Percentiles rank a stretch among this genome's conserved stretches.
Evolutionary conservation across 1,140 invertebrate species (phyloP).

Genomic region (Odontomachus brunneus): DNA sequence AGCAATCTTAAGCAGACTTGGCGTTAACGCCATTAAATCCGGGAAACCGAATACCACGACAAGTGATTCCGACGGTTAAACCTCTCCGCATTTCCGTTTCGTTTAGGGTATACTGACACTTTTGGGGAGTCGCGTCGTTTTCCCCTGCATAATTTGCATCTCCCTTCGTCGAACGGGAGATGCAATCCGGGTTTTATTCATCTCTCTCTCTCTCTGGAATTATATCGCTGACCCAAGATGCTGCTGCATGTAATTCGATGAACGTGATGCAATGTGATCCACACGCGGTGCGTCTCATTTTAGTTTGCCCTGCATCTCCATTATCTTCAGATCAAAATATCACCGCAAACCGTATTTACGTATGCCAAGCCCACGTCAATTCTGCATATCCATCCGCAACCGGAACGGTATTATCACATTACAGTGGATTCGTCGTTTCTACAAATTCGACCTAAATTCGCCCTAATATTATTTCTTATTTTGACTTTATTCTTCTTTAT

Average conservation of each 20-base stretch:
- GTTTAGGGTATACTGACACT: not conserved
- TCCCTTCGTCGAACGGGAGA: conserved; percentile 4
- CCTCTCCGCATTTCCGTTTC: not conserved
- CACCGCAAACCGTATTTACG: conserved; percentile 30
- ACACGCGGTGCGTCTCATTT: not conserved
- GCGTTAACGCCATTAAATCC: not conserved
- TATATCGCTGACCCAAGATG: conserved; percentile 32
- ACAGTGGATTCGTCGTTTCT: no score
- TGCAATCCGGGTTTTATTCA: conserved; percentile 6
- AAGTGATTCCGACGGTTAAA: not conserved
- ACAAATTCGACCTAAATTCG: not conserved
- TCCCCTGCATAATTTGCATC: conserved; percentile 22
- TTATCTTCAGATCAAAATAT: conserved; percentile 41
- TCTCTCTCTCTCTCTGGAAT: conserved; percentile 11
- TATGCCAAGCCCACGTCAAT: not conserved
- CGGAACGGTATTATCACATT: no score
- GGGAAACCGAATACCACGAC: not conserved
- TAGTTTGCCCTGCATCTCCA: no score
- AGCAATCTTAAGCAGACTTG: not conserved
- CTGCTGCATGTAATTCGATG: conserved; percentile 27
- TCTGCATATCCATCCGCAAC: not conserved
- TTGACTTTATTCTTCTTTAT: no score
- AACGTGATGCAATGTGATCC: conserved; percentile 33
- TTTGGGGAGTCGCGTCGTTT: not conserved
- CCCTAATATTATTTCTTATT: not conserved